Percentiles rank a stretch among this genome's conserved stretches.
Evolutionary conservation across 2,888 invertebrate genomes (phyloP).

Genomic region (Scelioninae gen. 1): DNA sequence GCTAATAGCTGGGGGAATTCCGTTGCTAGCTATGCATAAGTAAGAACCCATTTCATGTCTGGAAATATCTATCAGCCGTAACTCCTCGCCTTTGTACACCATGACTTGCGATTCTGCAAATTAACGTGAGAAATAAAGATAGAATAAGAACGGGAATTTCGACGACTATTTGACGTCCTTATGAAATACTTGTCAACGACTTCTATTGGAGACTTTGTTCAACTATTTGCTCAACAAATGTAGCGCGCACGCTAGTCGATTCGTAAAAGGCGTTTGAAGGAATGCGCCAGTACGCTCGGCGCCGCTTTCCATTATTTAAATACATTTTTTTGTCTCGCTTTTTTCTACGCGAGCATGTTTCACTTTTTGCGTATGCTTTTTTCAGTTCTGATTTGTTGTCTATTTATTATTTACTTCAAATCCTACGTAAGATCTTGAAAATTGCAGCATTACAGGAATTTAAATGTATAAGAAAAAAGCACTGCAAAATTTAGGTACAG

Average conservation of each 20-base stretch:
- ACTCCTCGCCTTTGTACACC: conserved; percentile 90
- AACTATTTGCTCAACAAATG: conserved; percentile 55
- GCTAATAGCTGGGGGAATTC: conserved; percentile 94
- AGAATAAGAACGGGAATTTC: conserved; percentile 41
- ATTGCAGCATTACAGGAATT: background rate
- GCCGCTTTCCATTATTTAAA: background rate
- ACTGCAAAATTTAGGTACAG: too few species aligned
- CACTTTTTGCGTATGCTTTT: background rate
- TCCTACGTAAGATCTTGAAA: background rate
- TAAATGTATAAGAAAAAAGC: too few species aligned
- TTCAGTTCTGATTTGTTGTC: background rate
- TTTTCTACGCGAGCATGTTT: conserved; percentile 1
- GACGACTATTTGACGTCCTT: conserved; percentile 49
- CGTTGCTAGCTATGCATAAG: conserved; percentile 95
- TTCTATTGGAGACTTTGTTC: conserved; percentile 44
- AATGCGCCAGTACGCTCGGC: conserved; percentile 5
- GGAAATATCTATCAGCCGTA: conserved; percentile 91
- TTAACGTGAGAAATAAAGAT: conserved; percentile 50
- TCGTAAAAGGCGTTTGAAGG: conserved; percentile 48
- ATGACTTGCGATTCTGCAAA: conserved; percentile 84
- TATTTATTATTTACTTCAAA: background rate
- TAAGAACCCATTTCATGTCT: conserved; percentile 96
- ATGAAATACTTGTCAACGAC: conserved; percentile 32
- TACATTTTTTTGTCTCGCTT: conserved; percentile 15
- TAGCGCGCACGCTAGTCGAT: conserved; percentile 28